Base-by-base conservation (phyloP, 2,888 invertebrate genomes). In the Pandemis corylana region DNA sequence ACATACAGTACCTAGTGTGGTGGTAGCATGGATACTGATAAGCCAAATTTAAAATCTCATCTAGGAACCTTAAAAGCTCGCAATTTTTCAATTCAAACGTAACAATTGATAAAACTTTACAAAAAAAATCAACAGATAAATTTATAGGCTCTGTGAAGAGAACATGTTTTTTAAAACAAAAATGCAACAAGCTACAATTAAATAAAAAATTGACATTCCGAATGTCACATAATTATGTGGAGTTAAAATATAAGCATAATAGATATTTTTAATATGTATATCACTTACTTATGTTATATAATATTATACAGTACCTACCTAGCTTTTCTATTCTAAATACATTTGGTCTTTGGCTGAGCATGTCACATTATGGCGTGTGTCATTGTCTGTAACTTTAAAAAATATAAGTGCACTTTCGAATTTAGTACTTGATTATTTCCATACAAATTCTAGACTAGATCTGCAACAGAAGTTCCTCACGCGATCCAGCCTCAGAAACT, bases 261-360 rank as follows among this genome's bases (percentile, higher is more conserved):
- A 80, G 73, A 80, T 79, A 77, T 76, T 76, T 76, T 71, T 51
- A 84, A 85, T 87, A 59, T 59, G 59, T 59, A 89, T 86, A 83
- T 87, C 84, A 87, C 88, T 88, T 89, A 89, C 71, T 71, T 79
- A 83, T 85, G 80, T 86, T 87, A 89, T 80, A 80, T 77, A 67
- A 86, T 84, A 78, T 76, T 79, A 88, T 88, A 89, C 83, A 87
- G 87, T 88, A 87, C 85, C 91, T 92, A 93, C 85, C 91, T 94
- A 94, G 90, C 89, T 84, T 90, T 80, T 86, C 87, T 93, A 92
- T 85, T 87, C 91, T 93, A 93, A 89, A 89, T 89, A 92, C 90
- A 92, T 92, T 93, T 94, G 94, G 94, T 94, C 94, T 94, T 94
- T 93, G 93, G 93, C 91, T 93, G 93, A 93, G 92, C 93, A 88